These are phyloP conservation scores for Pterophyllum scalare DNA, from an alignment of 2,113 vertebrate genomes.

Conservation along the genomic window DNA sequence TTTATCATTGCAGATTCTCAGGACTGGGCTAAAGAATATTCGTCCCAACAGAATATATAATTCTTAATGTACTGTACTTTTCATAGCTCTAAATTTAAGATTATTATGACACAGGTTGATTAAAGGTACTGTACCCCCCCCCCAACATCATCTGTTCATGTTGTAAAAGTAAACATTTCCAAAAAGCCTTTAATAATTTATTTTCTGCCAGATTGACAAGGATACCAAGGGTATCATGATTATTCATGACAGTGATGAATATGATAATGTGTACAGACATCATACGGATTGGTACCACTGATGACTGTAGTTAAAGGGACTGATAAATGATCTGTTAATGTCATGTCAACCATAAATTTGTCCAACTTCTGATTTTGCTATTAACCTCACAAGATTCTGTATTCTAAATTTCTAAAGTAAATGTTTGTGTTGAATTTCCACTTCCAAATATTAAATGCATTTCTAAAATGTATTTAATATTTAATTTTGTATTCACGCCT, in stretches of 20 bases:
- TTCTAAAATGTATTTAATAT: not conserved
- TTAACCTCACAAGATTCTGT: not conserved
- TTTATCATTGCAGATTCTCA: not conserved
- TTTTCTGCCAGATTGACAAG: not conserved
- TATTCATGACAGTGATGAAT: slow-evolving; percentile 30
- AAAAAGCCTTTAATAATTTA: not conserved
- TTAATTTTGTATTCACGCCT: not conserved
- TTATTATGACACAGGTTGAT: no score
- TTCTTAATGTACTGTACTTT: not conserved
- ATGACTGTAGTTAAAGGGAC: slow-evolving; percentile 5
- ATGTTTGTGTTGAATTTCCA: not conserved
- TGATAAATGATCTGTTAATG: slow-evolving; percentile 26
- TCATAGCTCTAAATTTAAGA: not conserved
- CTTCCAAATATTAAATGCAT: not conserved
- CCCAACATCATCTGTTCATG: not conserved
- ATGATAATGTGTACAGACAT: slow-evolving; percentile 15
- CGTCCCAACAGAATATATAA: not conserved
- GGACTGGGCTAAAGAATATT: not conserved
- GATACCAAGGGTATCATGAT: not conserved
- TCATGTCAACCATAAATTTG: slow-evolving; percentile 8
- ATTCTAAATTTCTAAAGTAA: not conserved
- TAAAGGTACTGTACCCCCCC: not conserved
- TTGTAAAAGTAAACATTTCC: not conserved
- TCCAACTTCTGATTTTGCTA: not conserved
- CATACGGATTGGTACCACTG: slow-evolving; percentile 4